These are phyloP conservation scores for Magallana nippona DNA, from an alignment of 2,888 invertebrate genomes.

Conservation along the genomic window DNA sequence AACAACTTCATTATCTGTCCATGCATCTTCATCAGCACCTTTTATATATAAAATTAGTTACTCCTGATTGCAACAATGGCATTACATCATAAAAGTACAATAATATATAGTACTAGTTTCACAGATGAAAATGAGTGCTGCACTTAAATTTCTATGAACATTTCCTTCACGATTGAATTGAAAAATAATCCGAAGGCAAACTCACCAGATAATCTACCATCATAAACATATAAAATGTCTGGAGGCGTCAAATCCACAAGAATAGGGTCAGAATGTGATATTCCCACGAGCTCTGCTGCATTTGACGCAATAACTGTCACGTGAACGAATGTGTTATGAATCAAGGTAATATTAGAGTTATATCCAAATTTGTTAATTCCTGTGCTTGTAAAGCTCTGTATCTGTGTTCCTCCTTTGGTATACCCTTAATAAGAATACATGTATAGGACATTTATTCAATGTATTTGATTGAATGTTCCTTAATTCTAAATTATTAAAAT, in stretches of 20 bases:
- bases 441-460: not conserved
- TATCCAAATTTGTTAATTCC: slow-evolving; percentile 60
- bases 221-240: slow-evolving; percentile 19
- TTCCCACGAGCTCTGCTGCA: not conserved
- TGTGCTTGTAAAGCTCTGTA: slow-evolving; percentile 55
- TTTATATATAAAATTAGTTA: not conserved
- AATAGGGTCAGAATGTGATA: slow-evolving; percentile 17
- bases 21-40: slow-evolving; percentile 43
- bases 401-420: slow-evolving; percentile 53
- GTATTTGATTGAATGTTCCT: too few species aligned
- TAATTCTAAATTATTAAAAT: too few species aligned
- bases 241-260: slow-evolving; percentile 38
- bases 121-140: not conserved
- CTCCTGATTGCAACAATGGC: not conserved
- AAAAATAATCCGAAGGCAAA: not conserved
- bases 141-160: not conserved
- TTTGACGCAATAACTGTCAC: slow-evolving; percentile 57
- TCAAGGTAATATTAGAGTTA: slow-evolving; percentile 56
- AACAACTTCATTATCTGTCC: slow-evolving; percentile 36
- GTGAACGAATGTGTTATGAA: slow-evolving; percentile 60
- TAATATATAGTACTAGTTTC: not conserved
- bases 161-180: not conserved
- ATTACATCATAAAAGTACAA: not conserved
- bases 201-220: slow-evolving; percentile 31
- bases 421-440: slow-evolving; percentile 42